Evolutionary conservation across 2,888 invertebrate genomes (phyloP).

Genomic region (Diaprepes abbreviatus): DNA sequence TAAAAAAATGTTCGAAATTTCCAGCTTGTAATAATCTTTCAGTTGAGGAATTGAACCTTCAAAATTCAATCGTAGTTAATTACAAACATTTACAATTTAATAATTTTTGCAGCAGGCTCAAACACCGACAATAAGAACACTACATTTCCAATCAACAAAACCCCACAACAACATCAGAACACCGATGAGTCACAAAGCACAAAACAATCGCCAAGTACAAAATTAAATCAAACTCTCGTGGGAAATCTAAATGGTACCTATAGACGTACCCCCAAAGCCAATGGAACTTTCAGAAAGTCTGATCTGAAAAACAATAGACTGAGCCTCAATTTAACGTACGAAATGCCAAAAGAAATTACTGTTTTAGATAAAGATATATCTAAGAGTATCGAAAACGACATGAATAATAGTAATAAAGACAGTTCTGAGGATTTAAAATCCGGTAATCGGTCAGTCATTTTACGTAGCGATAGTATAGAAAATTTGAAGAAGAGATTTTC

Average conservation of each 20-base stretch:
- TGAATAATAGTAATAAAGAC: conserved; percentile 38
- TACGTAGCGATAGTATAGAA: conserved; percentile 48
- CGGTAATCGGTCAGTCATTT: conserved; percentile 21
- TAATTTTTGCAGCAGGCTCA: conserved; percentile 18
- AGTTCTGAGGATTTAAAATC: conserved; percentile 22
- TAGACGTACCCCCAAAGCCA: conserved; percentile 50
- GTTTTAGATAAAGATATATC: conserved; percentile 21
- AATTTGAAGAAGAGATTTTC: conserved; percentile 51
- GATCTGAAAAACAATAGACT: conserved; percentile 50
- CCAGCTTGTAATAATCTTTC: no score
- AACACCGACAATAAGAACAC: conserved; percentile 21
- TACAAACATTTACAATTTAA: background rate
- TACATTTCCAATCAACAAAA: conserved; percentile 15
- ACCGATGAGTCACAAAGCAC: background rate
- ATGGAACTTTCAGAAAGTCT: conserved; percentile 55
- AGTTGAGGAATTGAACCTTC: no score
- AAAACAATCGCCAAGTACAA: background rate
- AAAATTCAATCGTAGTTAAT: background rate
- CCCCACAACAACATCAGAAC: background rate
- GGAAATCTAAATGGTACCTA: conserved; percentile 42
- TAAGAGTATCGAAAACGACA: conserved; percentile 43
- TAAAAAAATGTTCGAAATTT: no score
- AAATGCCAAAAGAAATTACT: conserved; percentile 40
- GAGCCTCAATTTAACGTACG: conserved; percentile 52
- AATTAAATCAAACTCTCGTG: background rate